These are phyloP conservation scores for Timema podura DNA, from an alignment of 2,888 invertebrate species.

Conservation along the genomic window DNA sequence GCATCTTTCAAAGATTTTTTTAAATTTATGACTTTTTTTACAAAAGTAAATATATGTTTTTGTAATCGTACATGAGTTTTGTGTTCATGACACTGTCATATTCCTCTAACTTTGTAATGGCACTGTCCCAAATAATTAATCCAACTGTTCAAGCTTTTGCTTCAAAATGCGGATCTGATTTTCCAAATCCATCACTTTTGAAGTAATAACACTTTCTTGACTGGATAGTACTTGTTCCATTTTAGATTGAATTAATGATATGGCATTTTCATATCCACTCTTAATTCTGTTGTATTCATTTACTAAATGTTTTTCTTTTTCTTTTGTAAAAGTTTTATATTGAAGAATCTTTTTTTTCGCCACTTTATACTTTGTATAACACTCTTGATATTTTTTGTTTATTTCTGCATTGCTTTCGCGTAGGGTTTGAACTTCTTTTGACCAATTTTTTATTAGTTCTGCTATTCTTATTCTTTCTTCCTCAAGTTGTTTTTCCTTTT, in stretches of 20 bases:
- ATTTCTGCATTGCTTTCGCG: background rate
- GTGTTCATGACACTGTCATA: too few species aligned
- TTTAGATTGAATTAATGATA: background rate
- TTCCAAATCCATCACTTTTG: conserved; percentile 2
- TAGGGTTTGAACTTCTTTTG: background rate
- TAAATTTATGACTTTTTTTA: too few species aligned
- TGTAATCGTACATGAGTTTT: too few species aligned
- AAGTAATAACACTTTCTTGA: conserved; percentile 9
- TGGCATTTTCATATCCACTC: conserved; percentile 4
- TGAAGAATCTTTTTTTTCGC: background rate
- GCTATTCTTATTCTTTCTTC: background rate
- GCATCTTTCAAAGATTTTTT: too few species aligned
- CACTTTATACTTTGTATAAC: background rate
- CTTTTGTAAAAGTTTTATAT: background rate
- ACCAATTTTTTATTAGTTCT: conserved; percentile 2
- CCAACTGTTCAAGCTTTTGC: too few species aligned
- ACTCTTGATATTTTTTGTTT: background rate
- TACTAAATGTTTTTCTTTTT: background rate
- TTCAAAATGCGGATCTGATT: background rate
- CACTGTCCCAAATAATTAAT: too few species aligned
- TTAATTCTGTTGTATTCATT: conserved; percentile 4
- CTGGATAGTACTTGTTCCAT: conserved; percentile 4
- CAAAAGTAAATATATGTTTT: too few species aligned
- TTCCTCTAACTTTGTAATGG: too few species aligned
- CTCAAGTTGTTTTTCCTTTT: conserved; percentile 10